Conservation (phyloP, 2,888 invertebrate genomes). For the Eumerus sabulonum region DNA sequence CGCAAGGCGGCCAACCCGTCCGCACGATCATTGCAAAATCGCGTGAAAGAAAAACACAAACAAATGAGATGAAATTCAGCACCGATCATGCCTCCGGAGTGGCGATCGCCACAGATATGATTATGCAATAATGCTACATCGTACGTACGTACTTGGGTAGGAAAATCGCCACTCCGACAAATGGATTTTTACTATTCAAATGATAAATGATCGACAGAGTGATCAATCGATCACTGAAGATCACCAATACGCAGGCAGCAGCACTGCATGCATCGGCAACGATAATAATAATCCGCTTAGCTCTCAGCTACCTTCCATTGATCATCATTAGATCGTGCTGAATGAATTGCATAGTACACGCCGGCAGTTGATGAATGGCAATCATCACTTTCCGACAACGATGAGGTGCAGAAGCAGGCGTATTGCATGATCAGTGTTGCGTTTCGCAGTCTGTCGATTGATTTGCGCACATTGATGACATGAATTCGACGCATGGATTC, state of each 20-base stretch:
- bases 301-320: slow-evolving; percentile 51
- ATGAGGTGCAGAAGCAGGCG: slow-evolving; percentile 20
- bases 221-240: slow-evolving; percentile 61
- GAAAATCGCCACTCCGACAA: not conserved
- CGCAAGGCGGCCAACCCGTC: slow-evolving; percentile 37
- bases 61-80: slow-evolving; percentile 33
- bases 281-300: slow-evolving; percentile 56
- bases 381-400: slow-evolving; percentile 54
- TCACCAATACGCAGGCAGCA: slow-evolving; percentile 31
- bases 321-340: slow-evolving; percentile 61
- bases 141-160: slow-evolving; percentile 4
- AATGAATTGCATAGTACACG: slow-evolving; percentile 26
- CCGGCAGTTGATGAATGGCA: slow-evolving; percentile 52
- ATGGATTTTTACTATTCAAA: slow-evolving; percentile 60
- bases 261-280: slow-evolving; percentile 46
- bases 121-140: slow-evolving; percentile 47
- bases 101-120: not conserved
- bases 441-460: slow-evolving; percentile 46
- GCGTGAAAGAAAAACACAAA: slow-evolving; percentile 29
- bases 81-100: not conserved
- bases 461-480: slow-evolving; percentile 56
- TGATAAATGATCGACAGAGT: slow-evolving; percentile 62
- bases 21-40: slow-evolving; percentile 22
- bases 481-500: slow-evolving; percentile 52
- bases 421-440: slow-evolving; percentile 16